Base-by-base conservation (phyloP, 1,140 invertebrate species). In the Monomorium pharaonis region DNA sequence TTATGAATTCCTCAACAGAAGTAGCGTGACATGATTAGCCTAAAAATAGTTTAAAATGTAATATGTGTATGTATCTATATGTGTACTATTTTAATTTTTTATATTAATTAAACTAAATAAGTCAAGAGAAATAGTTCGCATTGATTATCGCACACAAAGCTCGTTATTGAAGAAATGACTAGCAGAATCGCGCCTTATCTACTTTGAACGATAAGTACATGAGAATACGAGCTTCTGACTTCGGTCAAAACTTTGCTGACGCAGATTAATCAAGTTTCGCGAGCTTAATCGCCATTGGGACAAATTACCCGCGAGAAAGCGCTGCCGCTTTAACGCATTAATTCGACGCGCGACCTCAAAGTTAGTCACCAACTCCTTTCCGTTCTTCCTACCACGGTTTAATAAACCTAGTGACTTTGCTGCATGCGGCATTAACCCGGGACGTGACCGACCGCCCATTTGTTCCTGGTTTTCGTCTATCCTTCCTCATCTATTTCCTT, bases 351-450 rank as follows among this genome's bases (percentile, higher is more conserved):
- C 89, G 86, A 84, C 76, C 58, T 78, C 65, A 67, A 90, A 91
- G 63, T 91, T 89, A 84, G 67, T 85, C 89, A 75, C 63, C 58
- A 67, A 84, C 84, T 89, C 85, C 87, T 90, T 91, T 84, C 42
- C 89, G 54, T 88, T 90, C 88, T 90, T 90, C 84, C 67, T 75
- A 72, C 75, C 63, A 58, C 83, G 88, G 88, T 91, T 92, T 91
- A 92, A 90, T 91, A 92, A 92, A 92, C 88, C 90, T 76, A 54
- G 78, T 72, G 90, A 91, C 87, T 92, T 91, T 89, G 85, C 90
- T 90, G 90, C 90, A 92, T 90, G 91, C 91, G 67, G 90, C 91
- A 91, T 92, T 92, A 92, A 92, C 91, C 89, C 90, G 86, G 70
- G 75, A 92, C 91, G 91, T 92, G 91, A 92, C 91, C 84, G 89